Conservation (phyloP, 2,797 vertebrate species). For the Margarornis squamiger region DNA sequence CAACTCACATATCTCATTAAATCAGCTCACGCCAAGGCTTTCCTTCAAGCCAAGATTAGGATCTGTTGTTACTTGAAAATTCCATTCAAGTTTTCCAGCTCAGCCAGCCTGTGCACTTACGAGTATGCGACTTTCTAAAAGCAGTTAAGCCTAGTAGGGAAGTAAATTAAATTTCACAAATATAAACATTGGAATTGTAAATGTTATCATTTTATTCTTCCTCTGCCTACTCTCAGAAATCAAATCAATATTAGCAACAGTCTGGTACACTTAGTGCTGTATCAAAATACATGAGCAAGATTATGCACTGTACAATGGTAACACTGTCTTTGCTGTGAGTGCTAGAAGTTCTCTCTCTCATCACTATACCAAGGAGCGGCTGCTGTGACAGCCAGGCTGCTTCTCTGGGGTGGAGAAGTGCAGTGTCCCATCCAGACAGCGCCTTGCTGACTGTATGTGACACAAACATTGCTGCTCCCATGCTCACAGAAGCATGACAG, state of each 20-base stretch:
- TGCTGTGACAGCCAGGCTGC: not conserved
- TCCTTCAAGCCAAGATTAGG: conserved; percentile 11
- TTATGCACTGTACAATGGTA: not conserved
- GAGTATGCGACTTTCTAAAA: not conserved
- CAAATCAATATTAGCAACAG: not conserved
- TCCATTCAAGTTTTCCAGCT: conserved; percentile 7
- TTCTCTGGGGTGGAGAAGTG: not conserved
- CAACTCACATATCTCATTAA: not conserved
- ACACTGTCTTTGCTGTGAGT: not conserved
- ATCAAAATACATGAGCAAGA: not conserved
- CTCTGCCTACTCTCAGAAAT: not conserved
- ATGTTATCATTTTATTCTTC: not conserved
- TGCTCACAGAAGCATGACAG: accelerated
- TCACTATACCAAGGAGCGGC: not conserved
- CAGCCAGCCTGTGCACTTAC: not conserved
- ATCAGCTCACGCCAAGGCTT: not conserved
- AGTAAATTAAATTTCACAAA: conserved; percentile 13
- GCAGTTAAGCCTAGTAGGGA: not conserved
- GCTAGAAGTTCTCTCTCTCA: not conserved
- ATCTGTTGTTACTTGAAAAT: conserved; percentile 16
- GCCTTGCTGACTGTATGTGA: accelerated
- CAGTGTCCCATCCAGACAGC: not conserved
- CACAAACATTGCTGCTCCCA: not conserved
- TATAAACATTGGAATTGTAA: not conserved
- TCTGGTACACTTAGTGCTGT: not conserved